Evolutionary conservation across 2,113 vertebrate species (phyloP), one percentile per base, ranked within the genome.

Genomic region (Cyanoramphus novaezelandiae): DNA sequence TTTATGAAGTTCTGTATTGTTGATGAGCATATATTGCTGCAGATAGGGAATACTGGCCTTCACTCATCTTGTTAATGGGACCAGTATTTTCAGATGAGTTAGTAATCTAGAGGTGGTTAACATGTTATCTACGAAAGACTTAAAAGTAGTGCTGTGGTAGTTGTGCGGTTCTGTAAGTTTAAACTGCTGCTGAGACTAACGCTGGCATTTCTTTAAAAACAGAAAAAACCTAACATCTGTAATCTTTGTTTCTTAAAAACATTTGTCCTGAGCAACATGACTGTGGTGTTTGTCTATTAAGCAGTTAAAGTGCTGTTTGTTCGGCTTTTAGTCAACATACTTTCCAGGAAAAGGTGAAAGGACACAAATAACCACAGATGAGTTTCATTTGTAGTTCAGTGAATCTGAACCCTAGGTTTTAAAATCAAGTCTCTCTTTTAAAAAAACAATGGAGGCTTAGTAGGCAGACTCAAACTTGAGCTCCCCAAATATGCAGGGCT

Each of bases 261-360:
- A 13, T 53, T 90, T 88, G 50, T 44, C 39, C 50, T 69, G 74
- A 78, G 55, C 7, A 12, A 79, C 82, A 78, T 76, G 86, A 35
- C 53, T 68, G 70, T 9, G 0, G 49, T 91, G 49, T 92, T 96
- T 95, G 82, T 82, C 63, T 94, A 2, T 60, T 78, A n/a, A 49
- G 83, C 83, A 84, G 85, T 67, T 90, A 2, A 94, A 93, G 72
- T 86, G 92, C 90, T 95, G 79, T 96, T 96, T 97, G 89, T 93
- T 96, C 96, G 97, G 92, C 92, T 96, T 93, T 95, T 95, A 95
- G 86, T 95, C 93, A 96, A 83, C 60, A 65, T 70, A 88, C 96
- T 97, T 97, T 97, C 92, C 96, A 97, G 95, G 97, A 96, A 93
- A 94, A 97, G 97, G 95, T 96, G 94, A 97, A 97, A 96, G 97